Evolutionary conservation across 2,113 vertebrate genomes (phyloP).

Genomic region (Helogale parvula): DNA sequence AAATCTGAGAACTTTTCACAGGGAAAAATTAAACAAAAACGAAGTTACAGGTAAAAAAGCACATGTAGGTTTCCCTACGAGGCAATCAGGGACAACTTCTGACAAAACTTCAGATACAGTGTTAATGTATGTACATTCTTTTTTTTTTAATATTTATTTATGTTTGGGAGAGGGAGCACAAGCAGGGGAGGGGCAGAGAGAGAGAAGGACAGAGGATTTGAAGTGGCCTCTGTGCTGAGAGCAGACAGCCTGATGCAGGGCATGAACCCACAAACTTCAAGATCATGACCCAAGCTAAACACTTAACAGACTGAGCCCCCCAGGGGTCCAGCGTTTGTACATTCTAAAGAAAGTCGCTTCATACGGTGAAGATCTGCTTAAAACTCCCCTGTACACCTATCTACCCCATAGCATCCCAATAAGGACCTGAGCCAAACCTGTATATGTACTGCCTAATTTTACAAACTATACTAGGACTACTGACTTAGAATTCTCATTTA

Average conservation of each 20-base stretch:
- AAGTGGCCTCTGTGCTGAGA: too few relatives aligned
- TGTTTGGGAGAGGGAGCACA: too few relatives aligned
- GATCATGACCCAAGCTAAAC: too few relatives aligned
- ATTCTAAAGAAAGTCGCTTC: background rate
- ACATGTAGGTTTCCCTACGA: background rate
- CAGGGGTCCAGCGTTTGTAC: background rate
- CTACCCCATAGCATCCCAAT: background rate
- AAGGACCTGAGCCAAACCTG: background rate
- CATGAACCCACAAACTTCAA: too few relatives aligned
- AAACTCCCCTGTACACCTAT: background rate
- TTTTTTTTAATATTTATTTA: too few relatives aligned
- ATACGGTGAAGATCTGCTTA: background rate
- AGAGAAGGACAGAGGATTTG: too few relatives aligned
- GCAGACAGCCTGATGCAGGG: too few relatives aligned
- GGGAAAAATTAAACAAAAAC: slow-evolving; percentile 63
- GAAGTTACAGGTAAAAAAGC: slow-evolving; percentile 67
- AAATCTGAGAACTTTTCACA: slow-evolving; percentile 38
- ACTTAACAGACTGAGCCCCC: too few relatives aligned
- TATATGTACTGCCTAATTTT: background rate
- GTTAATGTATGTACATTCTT: background rate
- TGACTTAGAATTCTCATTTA: background rate
- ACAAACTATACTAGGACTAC: background rate
- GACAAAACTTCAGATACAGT: background rate
- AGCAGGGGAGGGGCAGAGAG: too few relatives aligned
- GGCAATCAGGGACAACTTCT: background rate